Percentiles rank a stretch among this genome's conserved stretches.
Conservation (phyloP, 2,888 invertebrate species). For the Crematogaster levior region DNA sequence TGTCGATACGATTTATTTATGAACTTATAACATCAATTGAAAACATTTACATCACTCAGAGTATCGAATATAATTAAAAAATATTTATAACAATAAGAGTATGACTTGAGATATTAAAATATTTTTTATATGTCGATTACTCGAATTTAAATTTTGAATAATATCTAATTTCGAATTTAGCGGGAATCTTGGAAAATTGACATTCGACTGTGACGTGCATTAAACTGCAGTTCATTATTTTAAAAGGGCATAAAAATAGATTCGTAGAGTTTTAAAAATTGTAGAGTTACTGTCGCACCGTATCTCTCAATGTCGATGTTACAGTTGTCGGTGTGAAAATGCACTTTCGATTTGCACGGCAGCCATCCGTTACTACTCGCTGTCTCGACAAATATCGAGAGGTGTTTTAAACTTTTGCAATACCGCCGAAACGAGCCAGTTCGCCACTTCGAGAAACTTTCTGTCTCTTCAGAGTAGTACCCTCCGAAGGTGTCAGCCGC, state of each 20-base stretch:
- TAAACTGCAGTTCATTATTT: background rate
- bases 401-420: conserved; percentile 52
- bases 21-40: background rate
- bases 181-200: background rate
- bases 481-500: conserved; percentile 53
- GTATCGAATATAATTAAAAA: background rate
- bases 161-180: background rate
- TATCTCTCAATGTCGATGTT: conserved; percentile 12
- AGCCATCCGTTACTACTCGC: conserved; percentile 45
- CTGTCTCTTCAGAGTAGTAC: background rate
- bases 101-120: background rate
- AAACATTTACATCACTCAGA: background rate
- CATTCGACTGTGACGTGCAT: background rate
- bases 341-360: conserved; percentile 47
- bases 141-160: background rate
- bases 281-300: background rate
- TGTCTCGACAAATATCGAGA: conserved; percentile 30
- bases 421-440: conserved; percentile 26
- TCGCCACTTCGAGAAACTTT: conserved; percentile 27
- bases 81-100: conserved; percentile 2
- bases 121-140: background rate
- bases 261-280: conserved; percentile 1
- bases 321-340: conserved; percentile 29
- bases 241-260: conserved; percentile 10
- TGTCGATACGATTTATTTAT: background rate